Evolutionary conservation across 2,797 vertebrate genomes (phyloP).

Genomic region (Neosilurus mollespiculum): DNA sequence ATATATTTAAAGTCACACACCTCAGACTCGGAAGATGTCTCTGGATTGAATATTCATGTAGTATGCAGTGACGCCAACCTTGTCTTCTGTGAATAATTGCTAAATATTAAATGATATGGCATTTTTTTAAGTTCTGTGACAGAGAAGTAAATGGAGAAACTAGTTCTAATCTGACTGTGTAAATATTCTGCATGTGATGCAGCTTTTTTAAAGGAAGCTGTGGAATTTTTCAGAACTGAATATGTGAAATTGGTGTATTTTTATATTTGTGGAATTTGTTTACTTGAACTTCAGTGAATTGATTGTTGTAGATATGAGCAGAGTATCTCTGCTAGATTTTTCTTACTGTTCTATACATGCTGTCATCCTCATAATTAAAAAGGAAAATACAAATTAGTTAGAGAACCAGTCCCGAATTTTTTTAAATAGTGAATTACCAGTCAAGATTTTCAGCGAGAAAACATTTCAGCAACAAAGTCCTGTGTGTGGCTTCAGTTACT

Average conservation of each 20-base stretch:
- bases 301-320: slow-evolving; percentile 11
- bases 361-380: not conserved
- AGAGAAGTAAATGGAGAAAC: not conserved
- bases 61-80: too few species aligned
- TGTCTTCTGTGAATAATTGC: too few species aligned
- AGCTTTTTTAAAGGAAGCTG: slow-evolving; percentile 22
- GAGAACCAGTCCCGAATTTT: not conserved
- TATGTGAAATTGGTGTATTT: slow-evolving; percentile 54
- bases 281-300: not conserved
- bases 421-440: too few species aligned
- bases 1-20: too few species aligned
- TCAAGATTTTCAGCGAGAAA: not conserved
- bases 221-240: slow-evolving; percentile 53
- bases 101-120: not conserved
- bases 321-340: not conserved
- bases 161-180: slow-evolving; percentile 7
- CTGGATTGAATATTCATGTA: too few species aligned
- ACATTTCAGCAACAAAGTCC: not conserved
- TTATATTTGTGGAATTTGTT: slow-evolving; percentile 18
- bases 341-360: not conserved
- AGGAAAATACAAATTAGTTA: not conserved
- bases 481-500: not conserved
- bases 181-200: slow-evolving; percentile 19
- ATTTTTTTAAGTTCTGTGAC: slow-evolving; percentile 30
- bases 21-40: too few species aligned